phyloP scores from a whole-genome alignment of 2,113 vertebrate genomes.

The Stigmatopora nigra region DNA sequence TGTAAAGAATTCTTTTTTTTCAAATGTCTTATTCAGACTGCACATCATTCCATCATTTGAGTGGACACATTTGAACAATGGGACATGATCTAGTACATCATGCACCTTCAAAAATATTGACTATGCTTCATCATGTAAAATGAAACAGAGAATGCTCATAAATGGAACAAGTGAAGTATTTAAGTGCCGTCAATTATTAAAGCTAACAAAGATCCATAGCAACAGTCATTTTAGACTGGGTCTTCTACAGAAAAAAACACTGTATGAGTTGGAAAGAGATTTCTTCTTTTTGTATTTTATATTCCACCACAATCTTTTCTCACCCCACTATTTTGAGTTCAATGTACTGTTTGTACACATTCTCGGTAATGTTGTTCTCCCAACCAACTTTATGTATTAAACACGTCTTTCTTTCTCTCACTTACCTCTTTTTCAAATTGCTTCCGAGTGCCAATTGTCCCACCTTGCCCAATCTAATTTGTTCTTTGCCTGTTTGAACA shows the following conservation, averaged over 20 bases:
- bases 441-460: conserved; percentile 16
- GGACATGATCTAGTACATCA: background rate
- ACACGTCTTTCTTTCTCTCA: conserved; percentile 4
- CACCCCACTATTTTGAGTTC: background rate
- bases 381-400: background rate
- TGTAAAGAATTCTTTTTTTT: too few relatives aligned
- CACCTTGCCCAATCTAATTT: conserved; percentile 33
- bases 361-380: background rate
- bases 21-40: background rate
- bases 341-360: background rate
- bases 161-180: conserved; percentile 49
- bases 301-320: background rate
- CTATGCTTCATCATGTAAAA: conserved; percentile 30
- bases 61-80: background rate
- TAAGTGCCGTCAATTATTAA: conserved; percentile 41
- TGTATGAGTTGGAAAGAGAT: conserved; percentile 15
- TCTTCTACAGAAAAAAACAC: conserved; percentile 43
- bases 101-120: conserved; percentile 14
- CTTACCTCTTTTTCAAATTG: conserved; percentile 17
- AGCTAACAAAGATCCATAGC: background rate
- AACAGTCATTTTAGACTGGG: conserved; percentile 29
- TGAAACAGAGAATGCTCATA: conserved; percentile 11
- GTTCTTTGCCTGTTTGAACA: conserved; percentile 42
- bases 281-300: background rate
- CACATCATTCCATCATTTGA: background rate